phyloP scores from a whole-genome alignment of 1,140 invertebrate species.

The Bradysia coprophila region DNA sequence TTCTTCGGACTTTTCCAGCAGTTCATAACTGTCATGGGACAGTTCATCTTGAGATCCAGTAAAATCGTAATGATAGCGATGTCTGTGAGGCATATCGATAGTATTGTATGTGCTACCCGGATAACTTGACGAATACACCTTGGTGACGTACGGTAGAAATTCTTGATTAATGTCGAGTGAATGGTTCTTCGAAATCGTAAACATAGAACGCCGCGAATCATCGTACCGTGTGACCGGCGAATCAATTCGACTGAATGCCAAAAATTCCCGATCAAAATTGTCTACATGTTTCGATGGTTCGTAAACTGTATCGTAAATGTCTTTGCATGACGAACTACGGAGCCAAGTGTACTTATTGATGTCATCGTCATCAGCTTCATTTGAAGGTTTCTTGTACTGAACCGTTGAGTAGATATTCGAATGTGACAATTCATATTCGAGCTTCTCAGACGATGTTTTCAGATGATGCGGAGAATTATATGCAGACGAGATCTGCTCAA shows the following conservation, averaged over 20 bases:
- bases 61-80: slow-evolving; percentile 37
- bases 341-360: slow-evolving; percentile 33
- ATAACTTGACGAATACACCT: slow-evolving; percentile 67
- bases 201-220: slow-evolving; percentile 40
- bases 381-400: background rate
- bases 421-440: slow-evolving; percentile 29
- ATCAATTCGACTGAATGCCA: slow-evolving; percentile 32
- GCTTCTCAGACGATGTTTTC: slow-evolving; percentile 25
- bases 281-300: slow-evolving; percentile 17
- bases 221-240: slow-evolving; percentile 58
- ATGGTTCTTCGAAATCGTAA: slow-evolving; percentile 21
- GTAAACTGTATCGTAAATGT: slow-evolving; percentile 44
- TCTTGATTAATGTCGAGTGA: slow-evolving; percentile 21
- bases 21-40: slow-evolving; percentile 74
- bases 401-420: slow-evolving; percentile 28
- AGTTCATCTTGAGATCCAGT: slow-evolving; percentile 68
- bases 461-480: background rate
- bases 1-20: slow-evolving; percentile 46
- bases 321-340: slow-evolving; percentile 59
- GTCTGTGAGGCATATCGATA: slow-evolving; percentile 30
- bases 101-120: slow-evolving; percentile 48
- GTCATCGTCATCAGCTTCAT: slow-evolving; percentile 15
- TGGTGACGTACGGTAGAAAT: slow-evolving; percentile 21
- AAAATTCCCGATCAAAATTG: slow-evolving; percentile 21
- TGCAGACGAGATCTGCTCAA: no score